Evolutionary conservation across 2,888 invertebrate species (phyloP).

Genomic region (Orthonychiurus folsomi): DNA sequence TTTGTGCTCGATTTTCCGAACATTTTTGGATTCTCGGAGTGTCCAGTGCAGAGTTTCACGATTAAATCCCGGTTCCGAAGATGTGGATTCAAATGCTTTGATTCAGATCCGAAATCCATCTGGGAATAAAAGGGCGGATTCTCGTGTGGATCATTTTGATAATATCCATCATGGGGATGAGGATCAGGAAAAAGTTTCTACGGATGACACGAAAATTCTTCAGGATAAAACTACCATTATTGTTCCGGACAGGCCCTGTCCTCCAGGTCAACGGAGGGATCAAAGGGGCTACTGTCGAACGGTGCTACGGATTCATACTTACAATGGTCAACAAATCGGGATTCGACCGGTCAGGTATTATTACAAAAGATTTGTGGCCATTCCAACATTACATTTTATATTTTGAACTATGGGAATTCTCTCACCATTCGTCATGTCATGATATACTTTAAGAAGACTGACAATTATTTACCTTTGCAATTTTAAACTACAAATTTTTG

Average conservation of each 20-base stretch:
- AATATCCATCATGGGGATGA: too few species aligned
- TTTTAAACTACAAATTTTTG: too few species aligned
- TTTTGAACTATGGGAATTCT: too few species aligned
- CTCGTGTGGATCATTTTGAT: not conserved
- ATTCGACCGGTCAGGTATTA: not conserved
- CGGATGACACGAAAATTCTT: slow-evolving; percentile 3
- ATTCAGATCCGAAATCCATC: not conserved
- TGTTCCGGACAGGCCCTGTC: slow-evolving; percentile 4
- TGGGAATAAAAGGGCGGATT: not conserved
- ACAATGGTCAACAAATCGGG: not conserved
- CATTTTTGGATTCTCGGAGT: not conserved
- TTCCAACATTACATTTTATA: slow-evolving; percentile 10
- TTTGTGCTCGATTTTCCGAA: not conserved
- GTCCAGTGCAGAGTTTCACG: not conserved
- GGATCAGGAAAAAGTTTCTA: not conserved
- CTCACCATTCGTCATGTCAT: too few species aligned
- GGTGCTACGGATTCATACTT: slow-evolving; percentile 4
- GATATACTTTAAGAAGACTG: too few species aligned
- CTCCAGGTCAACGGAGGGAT: slow-evolving; percentile 9
- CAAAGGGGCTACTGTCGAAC: slow-evolving; percentile 1
- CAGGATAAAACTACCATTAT: slow-evolving; percentile 10
- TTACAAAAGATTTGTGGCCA: not conserved
- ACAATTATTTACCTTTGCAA: too few species aligned
- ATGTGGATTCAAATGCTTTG: not conserved
- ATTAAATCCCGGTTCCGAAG: not conserved